Evolutionary conservation across 92 coral and sea anemone species (phyloP), one percentile per base, ranked within the genome.

Genomic region (Hydrozoanthus gracilis): DNA sequence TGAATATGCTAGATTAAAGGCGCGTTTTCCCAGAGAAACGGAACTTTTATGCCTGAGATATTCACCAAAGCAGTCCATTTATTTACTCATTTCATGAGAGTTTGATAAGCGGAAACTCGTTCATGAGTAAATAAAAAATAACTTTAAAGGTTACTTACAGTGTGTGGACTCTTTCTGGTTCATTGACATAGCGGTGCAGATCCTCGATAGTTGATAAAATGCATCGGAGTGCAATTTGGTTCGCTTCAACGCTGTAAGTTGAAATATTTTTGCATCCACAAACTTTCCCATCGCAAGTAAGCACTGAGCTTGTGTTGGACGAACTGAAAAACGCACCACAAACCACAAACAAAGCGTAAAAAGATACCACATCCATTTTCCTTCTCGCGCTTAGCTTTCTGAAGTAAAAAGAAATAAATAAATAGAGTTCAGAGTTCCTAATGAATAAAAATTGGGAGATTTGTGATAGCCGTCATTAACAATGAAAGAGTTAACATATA

Each of bases 221-320:
- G 73, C 73, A 68, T 0, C 73, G 73, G 5, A 68, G 48, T 8
- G 15, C 44, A 27, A 68, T 14, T 35, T 35, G 73, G 44, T 9
- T 68, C 1, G n/a, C 15, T 5, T 68, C 14, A 68, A 10, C 17
- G 14, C 17, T 16, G 68, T 62, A 0, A 20, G 14, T 14, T 14
- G 68, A 62, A 5, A 68, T 20, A 9, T 68, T 35, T 68, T 68
- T 48, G 48, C 73, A 68, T 68, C 73, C 44, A 48, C 73, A 68
- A 68, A 68, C n/a, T 35, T 7, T 39, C 7, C 73, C 48, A 20
- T 35, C 3, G 4, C 48, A 68, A 0, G 73, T 35, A 27, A 6
- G 8, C 20, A 11, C 46, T 39, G 49, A 4, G 8, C n/a, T 68
- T 18, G 73, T 6, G 48, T 68, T 68, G 11, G 73, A 27, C 4